These are phyloP conservation scores for Hippocampus mohnikei DNA, from an alignment of 2,113 vertebrate genomes.

Conservation along the genomic window DNA sequence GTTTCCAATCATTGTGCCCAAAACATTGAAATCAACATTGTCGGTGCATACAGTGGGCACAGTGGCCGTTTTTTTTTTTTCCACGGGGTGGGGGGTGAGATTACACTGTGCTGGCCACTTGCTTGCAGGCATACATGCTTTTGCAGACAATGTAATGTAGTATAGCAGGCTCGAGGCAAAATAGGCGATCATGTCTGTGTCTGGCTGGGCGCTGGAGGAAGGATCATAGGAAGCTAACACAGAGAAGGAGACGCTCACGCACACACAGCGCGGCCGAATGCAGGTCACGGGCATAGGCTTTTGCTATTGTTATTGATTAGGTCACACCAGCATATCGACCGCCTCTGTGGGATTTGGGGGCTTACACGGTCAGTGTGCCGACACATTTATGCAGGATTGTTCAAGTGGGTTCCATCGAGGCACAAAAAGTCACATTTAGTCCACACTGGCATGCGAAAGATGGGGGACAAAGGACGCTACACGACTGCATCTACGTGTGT, in stretches of 20 bases:
- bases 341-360: constrained; percentile 19
- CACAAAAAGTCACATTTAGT: constrained; percentile 41
- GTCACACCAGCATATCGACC: constrained; percentile 60
- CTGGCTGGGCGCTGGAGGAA: constrained; percentile 16
- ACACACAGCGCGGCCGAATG: constrained; percentile 44
- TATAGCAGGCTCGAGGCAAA: constrained; percentile 3
- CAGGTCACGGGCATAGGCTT: constrained; percentile 59
- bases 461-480: constrained; percentile 49
- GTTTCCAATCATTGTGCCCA: neutral
- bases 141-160: neutral
- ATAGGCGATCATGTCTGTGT: neutral
- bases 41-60: neutral
- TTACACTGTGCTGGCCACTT: neutral
- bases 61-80: neutral
- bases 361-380: constrained; percentile 23
- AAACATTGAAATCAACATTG: neutral
- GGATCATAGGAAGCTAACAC: constrained; percentile 3
- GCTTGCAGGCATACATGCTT: neutral
- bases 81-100: too few species aligned
- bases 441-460: constrained; percentile 31
- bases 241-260: neutral
- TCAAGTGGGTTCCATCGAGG: constrained; percentile 46
- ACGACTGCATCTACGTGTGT: constrained; percentile 13
- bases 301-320: constrained; percentile 59
- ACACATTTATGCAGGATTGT: constrained; percentile 50